Conservation (phyloP, 2,797 vertebrate genomes). For the Spizella passerina region DNA sequence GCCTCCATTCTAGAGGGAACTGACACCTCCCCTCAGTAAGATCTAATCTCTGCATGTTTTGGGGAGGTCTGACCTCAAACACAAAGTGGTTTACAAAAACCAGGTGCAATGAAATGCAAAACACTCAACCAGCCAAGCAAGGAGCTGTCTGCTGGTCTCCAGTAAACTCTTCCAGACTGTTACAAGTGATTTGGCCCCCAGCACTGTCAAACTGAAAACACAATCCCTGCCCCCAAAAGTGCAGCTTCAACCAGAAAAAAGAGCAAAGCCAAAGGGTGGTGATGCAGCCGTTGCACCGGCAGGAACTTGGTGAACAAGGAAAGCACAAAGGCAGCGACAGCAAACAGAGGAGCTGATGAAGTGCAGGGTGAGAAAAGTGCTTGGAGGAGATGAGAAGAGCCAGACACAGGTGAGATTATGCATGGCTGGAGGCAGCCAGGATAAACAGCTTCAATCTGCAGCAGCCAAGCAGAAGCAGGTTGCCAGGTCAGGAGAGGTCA, state of each 20-base stretch:
- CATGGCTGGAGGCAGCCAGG: neutral
- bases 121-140: conserved; percentile 6
- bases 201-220: conserved; percentile 6
- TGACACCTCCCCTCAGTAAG: neutral
- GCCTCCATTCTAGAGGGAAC: neutral
- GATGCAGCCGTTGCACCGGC: neutral
- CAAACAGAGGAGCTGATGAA: neutral
- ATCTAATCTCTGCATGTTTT: neutral
- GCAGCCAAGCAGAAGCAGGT: neutral
- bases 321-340: neutral
- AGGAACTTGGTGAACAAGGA: neutral
- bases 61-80: neutral
- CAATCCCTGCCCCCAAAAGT: neutral
- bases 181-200: neutral
- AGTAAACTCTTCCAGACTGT: neutral
- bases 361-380: neutral
- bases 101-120: conserved; percentile 60
- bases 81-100: neutral
- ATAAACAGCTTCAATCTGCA: neutral
- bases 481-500: neutral
- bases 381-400: neutral
- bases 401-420: neutral
- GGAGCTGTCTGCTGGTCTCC: neutral
- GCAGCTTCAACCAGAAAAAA: neutral
- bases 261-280: neutral